A percentile compares a stretch with the other conserved stretches of the same genome.
These are phyloP conservation scores for Dendrocincla fuliginosa DNA, from an alignment of 2,797 vertebrate genomes.

Conservation along the genomic window DNA sequence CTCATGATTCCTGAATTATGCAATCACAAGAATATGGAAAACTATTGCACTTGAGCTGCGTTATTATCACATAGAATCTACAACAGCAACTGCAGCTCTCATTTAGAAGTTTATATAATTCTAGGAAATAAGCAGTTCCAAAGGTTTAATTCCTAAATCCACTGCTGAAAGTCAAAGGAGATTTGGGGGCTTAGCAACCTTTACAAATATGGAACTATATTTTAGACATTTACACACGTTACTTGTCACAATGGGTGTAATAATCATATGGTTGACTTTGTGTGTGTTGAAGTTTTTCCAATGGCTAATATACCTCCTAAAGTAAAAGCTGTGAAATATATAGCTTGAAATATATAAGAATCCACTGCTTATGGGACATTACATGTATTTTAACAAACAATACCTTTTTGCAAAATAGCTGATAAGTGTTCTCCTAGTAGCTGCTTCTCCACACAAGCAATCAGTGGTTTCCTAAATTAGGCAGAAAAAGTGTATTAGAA, in stretches of 20 bases:
- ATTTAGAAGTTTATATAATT: background rate
- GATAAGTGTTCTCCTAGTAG: slow-evolving; percentile 81
- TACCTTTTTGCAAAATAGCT: slow-evolving; percentile 85
- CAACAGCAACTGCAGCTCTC: background rate
- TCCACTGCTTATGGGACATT: background rate
- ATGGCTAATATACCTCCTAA: background rate
- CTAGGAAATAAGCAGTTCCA: background rate
- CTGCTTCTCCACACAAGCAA: slow-evolving; percentile 83
- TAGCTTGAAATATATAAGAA: background rate
- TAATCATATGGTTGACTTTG: background rate
- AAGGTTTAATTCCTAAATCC: background rate
- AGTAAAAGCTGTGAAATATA: background rate
- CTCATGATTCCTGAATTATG: background rate
- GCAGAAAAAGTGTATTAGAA: slow-evolving; percentile 1
- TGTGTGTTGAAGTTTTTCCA: background rate
- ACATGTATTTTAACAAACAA: background rate
- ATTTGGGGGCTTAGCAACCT: background rate
- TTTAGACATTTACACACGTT: background rate
- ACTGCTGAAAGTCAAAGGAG: background rate
- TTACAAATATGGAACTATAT: background rate
- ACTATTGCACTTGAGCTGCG: background rate
- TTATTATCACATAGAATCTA: background rate
- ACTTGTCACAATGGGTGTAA: background rate
- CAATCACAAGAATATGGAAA: background rate
- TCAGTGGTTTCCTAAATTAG: slow-evolving; percentile 78